phyloP scores from a whole-genome alignment of 2,113 vertebrate genomes.

The Eptesicus fuscus region DNA sequence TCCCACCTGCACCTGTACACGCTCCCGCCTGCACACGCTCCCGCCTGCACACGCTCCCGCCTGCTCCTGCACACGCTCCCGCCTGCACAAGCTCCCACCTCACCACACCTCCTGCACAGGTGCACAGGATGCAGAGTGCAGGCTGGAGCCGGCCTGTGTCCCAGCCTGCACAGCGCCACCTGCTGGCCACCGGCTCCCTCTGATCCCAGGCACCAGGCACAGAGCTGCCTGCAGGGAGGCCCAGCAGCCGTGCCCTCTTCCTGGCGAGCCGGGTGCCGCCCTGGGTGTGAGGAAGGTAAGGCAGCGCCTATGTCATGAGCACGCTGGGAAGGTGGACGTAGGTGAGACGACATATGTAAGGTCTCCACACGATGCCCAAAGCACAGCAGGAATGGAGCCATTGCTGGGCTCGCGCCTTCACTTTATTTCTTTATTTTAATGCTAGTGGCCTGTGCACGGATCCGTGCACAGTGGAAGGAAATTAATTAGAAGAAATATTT shows the following conservation, averaged over 20 bases:
- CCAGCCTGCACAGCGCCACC: neutral
- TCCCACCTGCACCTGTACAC: too few relatives aligned
- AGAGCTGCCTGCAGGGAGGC: too few relatives aligned
- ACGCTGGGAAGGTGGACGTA: accelerated
- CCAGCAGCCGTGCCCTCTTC: neutral
- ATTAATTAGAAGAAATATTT: too few relatives aligned
- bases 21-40: neutral
- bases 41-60: neutral
- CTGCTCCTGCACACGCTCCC: too few relatives aligned
- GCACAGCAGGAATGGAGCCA: accelerated
- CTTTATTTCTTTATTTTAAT: too few relatives aligned
- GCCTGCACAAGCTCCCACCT: too few relatives aligned
- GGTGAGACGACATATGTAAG: accelerated
- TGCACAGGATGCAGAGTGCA: too few relatives aligned
- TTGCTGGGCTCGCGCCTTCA: neutral
- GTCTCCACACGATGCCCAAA: neutral
- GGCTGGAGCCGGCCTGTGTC: too few relatives aligned
- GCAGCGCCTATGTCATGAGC: accelerated
- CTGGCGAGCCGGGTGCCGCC: neutral
- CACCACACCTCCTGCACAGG: neutral
- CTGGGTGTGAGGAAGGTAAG: neutral
- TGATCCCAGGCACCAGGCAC: accelerated
- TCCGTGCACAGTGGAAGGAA: too few relatives aligned
- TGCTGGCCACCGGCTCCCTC: neutral
- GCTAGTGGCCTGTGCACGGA: too few relatives aligned